phyloP scores from a whole-genome alignment of 2,797 vertebrate genomes.

The Characodon lateralis region DNA sequence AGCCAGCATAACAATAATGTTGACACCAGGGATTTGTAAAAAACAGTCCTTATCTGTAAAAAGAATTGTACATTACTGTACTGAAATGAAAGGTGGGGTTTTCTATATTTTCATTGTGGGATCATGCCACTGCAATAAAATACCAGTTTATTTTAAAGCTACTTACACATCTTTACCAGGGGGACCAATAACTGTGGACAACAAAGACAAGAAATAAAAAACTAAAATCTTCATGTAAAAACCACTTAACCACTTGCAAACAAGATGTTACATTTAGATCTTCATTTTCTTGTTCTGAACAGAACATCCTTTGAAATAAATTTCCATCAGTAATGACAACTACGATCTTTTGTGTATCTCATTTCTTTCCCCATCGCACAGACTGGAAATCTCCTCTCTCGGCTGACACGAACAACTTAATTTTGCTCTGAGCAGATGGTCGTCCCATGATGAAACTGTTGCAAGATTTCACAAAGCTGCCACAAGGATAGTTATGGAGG shows the following conservation, averaged over 20 bases:
- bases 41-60: not conserved
- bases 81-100: not conserved
- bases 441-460: constrained; percentile 56
- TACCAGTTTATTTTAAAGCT: not conserved
- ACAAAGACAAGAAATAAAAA: not conserved
- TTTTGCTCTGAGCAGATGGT: constrained; percentile 51
- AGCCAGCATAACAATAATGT: not conserved
- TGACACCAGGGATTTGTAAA: not conserved
- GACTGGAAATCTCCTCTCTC: constrained; percentile 16
- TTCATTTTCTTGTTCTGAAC: not conserved
- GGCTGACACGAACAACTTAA: constrained; percentile 27
- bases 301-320: not conserved
- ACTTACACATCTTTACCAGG: not conserved
- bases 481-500: constrained; percentile 25
- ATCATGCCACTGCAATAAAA: not conserved
- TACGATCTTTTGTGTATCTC: constrained; percentile 7
- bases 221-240: not conserved
- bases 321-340: not conserved
- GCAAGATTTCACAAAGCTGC: constrained; percentile 38
- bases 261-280: constrained; percentile 7
- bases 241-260: not conserved
- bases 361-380: constrained; percentile 17
- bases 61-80: not conserved
- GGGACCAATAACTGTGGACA: not conserved
- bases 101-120: not conserved